These are phyloP conservation scores for Porites evermanni DNA, from an alignment of 92 coral and sea anemone genomes.

Conservation along the genomic window DNA sequence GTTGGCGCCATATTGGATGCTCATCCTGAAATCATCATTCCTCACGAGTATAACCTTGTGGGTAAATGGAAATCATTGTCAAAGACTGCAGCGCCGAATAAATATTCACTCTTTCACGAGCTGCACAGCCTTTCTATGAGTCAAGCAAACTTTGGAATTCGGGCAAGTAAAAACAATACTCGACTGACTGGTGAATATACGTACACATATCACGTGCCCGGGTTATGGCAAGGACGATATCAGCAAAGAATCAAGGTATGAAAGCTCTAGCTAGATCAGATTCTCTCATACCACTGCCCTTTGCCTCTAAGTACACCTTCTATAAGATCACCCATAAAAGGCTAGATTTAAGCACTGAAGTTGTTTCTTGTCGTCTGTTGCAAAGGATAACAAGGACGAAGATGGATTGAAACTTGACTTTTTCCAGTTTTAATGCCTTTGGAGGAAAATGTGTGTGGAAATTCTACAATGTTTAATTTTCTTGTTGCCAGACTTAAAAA, in stretches of 20 bases:
- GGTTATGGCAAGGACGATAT: constrained; percentile 39
- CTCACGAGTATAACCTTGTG: constrained; percentile 47
- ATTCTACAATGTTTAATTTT: too few relatives aligned
- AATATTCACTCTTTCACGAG: constrained; percentile 5
- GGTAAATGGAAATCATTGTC: constrained; percentile 17
- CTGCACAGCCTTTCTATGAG: constrained; percentile 9
- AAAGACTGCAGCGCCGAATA: not conserved
- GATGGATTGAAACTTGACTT: too few relatives aligned
- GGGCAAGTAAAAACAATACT: not conserved
- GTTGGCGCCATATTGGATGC: constrained; percentile 65
- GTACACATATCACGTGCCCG: constrained; percentile 34
- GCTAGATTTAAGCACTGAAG: too few relatives aligned
- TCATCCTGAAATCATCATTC: constrained; percentile 54
- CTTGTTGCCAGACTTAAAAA: too few relatives aligned
- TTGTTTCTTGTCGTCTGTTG: too few relatives aligned
- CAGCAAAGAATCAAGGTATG: constrained; percentile 29
- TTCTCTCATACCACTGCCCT: too few relatives aligned
- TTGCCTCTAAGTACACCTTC: too few relatives aligned
- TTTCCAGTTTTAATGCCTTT: too few relatives aligned
- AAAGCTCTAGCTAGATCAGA: too few relatives aligned
- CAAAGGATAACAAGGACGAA: too few relatives aligned
- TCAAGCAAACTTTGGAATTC: constrained; percentile 31
- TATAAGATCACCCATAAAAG: too few relatives aligned
- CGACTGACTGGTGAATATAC: not conserved
- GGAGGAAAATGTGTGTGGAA: too few relatives aligned